Base-by-base conservation (phyloP, 2,113 vertebrate genomes). In the Chionomys nivalis region DNA sequence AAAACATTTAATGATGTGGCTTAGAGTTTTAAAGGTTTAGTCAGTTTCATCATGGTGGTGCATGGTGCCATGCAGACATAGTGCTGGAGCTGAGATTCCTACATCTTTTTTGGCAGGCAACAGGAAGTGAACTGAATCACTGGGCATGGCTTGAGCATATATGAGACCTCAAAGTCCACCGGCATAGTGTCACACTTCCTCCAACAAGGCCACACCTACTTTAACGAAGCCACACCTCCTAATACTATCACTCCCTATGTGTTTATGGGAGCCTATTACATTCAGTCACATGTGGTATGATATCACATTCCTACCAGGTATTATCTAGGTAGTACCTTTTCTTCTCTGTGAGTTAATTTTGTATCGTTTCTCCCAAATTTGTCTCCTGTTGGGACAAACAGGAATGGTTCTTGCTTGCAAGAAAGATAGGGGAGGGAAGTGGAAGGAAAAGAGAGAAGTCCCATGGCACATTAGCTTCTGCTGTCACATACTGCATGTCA, bases 371-470 rank as follows among this genome's bases (percentile, higher is more conserved):
- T 63, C 63, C n/a, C 8, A 55, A 76, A 47, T 83, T 95, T 90
- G 33, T 72, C 31, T 92, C 1, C 39, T 19, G 14, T 70, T 1
- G 70, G 28, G 0, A 66, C 4, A 63, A 88, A 81, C 16, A 77
- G 49, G n/a, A 31, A 83, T 24, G 3, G 7, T 65, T 70, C 52
- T 96, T 76, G 49, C 65, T 96, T 88, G 16, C 23, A 66, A 63
- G 26, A 6, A 13, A 77, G 72, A 66, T 70, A 91, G 47, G 68
- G 23, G 52, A 31, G 63, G 36, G 3, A 90, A 92, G 52, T 14
- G 47, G 23, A 65, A 90, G 63, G 42, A 92, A 92, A 95, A 28
- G 65, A 85, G 85, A 75, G 70, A 93, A 89, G 42, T 42, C 12
- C 61, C 47, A 21, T 21, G 61, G 44, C 31, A 1, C 61, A 33